Conservation (phyloP, 2,797 vertebrate species). For the Peromyscus attwateri region DNA sequence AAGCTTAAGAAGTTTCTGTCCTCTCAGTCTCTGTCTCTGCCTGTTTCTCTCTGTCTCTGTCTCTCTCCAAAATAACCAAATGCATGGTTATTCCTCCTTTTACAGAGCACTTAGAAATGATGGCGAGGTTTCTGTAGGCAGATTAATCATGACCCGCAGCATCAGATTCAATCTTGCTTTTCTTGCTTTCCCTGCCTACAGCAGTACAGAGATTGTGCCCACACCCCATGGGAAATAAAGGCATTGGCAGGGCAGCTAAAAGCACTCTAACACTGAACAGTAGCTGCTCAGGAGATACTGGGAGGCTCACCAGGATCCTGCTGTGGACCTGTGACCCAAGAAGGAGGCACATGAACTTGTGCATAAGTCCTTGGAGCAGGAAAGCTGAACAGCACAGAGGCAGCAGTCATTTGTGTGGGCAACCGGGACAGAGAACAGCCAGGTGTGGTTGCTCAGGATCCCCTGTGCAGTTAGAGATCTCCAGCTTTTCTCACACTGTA, state of each 20-base stretch:
- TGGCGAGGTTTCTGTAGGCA: not conserved
- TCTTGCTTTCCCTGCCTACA: not conserved
- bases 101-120: not conserved
- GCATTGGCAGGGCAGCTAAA: not conserved
- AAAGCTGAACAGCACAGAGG: not conserved
- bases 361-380: not conserved
- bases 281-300: too few species aligned
- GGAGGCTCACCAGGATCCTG: not conserved
- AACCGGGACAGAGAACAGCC: not conserved
- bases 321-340: not conserved
- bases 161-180: not conserved
- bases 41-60: not conserved
- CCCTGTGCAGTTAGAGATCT: not conserved
- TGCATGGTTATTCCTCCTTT: not conserved
- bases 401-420: not conserved
- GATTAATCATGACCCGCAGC: not conserved
- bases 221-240: not conserved
- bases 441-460: not conserved
- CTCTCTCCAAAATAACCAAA: not conserved
- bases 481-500: not conserved
- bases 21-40: not conserved
- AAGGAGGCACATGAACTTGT: not conserved
- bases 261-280: too few species aligned
- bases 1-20: not conserved
- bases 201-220: not conserved